A percentile compares a stretch with the other conserved stretches of the same genome.
Evolutionary conservation across 2,113 vertebrate species (phyloP).

Genomic region (Albula goreensis): DNA sequence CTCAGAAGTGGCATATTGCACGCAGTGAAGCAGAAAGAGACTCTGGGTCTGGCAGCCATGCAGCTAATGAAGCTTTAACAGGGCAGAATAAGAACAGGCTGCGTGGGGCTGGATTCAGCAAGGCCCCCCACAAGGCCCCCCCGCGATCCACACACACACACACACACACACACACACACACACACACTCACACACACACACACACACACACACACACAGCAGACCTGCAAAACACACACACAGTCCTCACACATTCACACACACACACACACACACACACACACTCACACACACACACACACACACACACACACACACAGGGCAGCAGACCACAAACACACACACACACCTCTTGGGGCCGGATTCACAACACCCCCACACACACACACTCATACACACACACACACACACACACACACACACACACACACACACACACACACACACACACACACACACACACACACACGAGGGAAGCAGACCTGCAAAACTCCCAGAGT

Average conservation of each 20-base stretch:
- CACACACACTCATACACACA: too few species aligned
- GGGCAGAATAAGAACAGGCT: conserved; percentile 54
- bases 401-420: too few species aligned
- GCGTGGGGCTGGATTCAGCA: too few species aligned
- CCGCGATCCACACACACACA: not conserved
- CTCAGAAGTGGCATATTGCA: conserved; percentile 70
- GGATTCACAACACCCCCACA: not conserved
- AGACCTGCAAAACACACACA: not conserved
- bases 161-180: not conserved
- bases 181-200: not conserved
- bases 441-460: not conserved
- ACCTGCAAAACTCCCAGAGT: too few species aligned
- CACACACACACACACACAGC: too few species aligned
- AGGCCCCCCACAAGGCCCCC: too few species aligned
- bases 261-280: too few species aligned
- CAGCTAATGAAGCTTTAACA: conserved; percentile 66
- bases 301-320: too few species aligned
- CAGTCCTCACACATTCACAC: too few species aligned
- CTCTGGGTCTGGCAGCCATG: conserved; percentile 58
- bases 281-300: too few species aligned
- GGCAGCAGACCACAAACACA: too few species aligned
- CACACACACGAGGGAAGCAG: not conserved
- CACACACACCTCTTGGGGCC: not conserved
- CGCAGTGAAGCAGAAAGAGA: conserved; percentile 61
- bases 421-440: too few species aligned